Evolutionary conservation across 1,140 invertebrate genomes (phyloP).

Genomic region (Drosophila lowei): DNA sequence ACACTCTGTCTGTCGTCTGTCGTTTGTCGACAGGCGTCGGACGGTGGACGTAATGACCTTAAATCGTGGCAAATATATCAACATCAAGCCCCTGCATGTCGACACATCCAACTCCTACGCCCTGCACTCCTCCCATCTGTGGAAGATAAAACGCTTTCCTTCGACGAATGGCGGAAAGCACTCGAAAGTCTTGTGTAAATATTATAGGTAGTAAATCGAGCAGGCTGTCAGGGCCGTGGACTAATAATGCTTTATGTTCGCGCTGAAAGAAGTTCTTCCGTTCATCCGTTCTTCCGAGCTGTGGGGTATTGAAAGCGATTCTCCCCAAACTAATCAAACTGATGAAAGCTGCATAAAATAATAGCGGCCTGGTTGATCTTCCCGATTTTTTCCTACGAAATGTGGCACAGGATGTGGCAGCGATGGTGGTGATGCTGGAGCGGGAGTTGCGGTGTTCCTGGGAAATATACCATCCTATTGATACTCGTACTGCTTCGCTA

Average conservation of each 20-base stretch:
- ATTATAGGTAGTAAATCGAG: slow-evolving; percentile 33
- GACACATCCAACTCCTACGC: slow-evolving; percentile 34
- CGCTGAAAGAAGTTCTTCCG: slow-evolving; percentile 39
- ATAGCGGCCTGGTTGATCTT: slow-evolving; percentile 14
- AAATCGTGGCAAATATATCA: slow-evolving; percentile 67
- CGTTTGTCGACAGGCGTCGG: slow-evolving; percentile 3
- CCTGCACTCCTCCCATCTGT: slow-evolving; percentile 6
- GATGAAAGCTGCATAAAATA: slow-evolving; percentile 56
- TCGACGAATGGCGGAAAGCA: slow-evolving; percentile 48
- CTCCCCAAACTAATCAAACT: slow-evolving; percentile 14
- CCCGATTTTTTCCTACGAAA: background rate
- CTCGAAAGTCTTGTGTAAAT: slow-evolving; percentile 68
- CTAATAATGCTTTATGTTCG: slow-evolving; percentile 70
- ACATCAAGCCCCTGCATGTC: slow-evolving; percentile 45
- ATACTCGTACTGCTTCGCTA: background rate
- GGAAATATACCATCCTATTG: too few species aligned
- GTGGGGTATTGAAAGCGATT: slow-evolving; percentile 1
- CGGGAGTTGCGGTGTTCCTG: background rate
- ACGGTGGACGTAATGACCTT: slow-evolving; percentile 34
- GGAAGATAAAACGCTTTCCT: slow-evolving; percentile 52
- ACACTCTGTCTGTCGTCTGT: background rate
- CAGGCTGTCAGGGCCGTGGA: slow-evolving; percentile 39
- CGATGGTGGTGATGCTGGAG: background rate
- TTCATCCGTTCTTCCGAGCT: background rate
- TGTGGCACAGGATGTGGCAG: slow-evolving; percentile 29